Base-by-base conservation (phyloP, 2,888 invertebrate species). In the Cephus sareptanus region DNA sequence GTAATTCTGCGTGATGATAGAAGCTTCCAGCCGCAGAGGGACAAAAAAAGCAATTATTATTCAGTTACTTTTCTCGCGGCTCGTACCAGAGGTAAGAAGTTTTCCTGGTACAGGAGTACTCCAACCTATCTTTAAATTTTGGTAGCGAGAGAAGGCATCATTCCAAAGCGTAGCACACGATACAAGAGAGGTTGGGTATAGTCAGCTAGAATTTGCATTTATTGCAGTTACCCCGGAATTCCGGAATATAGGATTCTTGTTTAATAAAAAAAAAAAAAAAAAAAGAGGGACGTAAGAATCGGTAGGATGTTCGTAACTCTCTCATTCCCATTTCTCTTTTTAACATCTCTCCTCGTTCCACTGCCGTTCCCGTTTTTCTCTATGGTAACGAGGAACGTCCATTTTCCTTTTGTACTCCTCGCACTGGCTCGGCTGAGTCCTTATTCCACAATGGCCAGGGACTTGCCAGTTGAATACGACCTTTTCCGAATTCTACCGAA, bases 361-460 rank as follows among this genome's bases (percentile, higher is more conserved):
- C 30, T 6, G 40, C 70, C 33, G 70, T 33, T 33, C 70, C 4
- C 70, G 12, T 70, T 30, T 33, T 30, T 33, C 31, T 70, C 70
- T 70, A 70, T 33, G 30, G 70, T 70, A 70, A 70, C 70, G 70
- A 70, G 70, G 70, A 70, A 70, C 70, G 30, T 70, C 70, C 40
- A 31, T 70, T 33, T 30, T 33, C 70, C 70, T 70, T 33, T 70
- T 33, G 31, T 70, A 40, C 13, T 40, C 13, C 15, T 40, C 40
- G 40, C 40, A 40, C 13, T 40, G 40, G 40, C 40, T 40, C 15
- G 40, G 40, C 15, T 4, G 40, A 40, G 40, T 40, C 15, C 40
- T 40, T 40, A 40, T 4, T 15, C 15, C 40, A 40, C 40, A 40
- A 40, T 40, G 40, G 15, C 40, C 40, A 40, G 40, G 15, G 40